Base-by-base conservation (phyloP, 2,888 invertebrate species). In the Sinelater perroti region DNA sequence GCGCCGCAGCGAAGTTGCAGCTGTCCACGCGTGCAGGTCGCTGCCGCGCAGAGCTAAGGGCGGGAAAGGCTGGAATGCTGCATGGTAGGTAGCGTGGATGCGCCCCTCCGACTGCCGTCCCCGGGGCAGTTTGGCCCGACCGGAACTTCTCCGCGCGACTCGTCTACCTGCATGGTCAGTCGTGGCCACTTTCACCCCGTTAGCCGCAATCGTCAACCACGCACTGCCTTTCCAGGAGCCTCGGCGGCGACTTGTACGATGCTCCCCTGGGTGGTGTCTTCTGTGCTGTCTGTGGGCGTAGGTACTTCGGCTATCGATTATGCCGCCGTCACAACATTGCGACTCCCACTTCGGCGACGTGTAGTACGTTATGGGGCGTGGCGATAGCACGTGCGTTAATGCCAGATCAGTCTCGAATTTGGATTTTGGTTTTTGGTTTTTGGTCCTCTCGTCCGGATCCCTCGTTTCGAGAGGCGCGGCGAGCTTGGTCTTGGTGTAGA, bases 351-450 rank as follows among this genome's bases (percentile, higher is more conserved):
- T 66, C 61, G 58, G 63, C 45, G 35, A 67, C 63, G 64, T 70
- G 67, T 71, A 71, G 71, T 72, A 72, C 70, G 68, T 63, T 70
- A 67, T 62, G 70, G 70, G 72, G 72, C 72, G 72, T 72, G 72
- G 70, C 67, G 61, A 44, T 57, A 68, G 66, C 72, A 72, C 72
- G 72, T 72, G 72, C 44, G 26, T 30, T 30, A 30, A 44, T n/a
- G n/a, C n/a, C n/a, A n/a, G 16, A 44, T 44, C 30, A 44, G 24
- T 44, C 30, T 44, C n/a, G 30, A 44, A 30, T 44, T 44, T 44
- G 40, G 11, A 36, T 36, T 13, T 36, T 11, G 8, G 18, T 36
- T 36, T 36, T 36, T 36, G 6, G n/a, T n/a, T n/a, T n/a, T n/a
- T n/a, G n/a, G n/a, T n/a, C n/a, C n/a, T n/a, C n/a, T n/a, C n/a